Evolutionary conservation across 1,140 invertebrate genomes (phyloP).

Genomic region (Steinernema khuongi): DNA sequence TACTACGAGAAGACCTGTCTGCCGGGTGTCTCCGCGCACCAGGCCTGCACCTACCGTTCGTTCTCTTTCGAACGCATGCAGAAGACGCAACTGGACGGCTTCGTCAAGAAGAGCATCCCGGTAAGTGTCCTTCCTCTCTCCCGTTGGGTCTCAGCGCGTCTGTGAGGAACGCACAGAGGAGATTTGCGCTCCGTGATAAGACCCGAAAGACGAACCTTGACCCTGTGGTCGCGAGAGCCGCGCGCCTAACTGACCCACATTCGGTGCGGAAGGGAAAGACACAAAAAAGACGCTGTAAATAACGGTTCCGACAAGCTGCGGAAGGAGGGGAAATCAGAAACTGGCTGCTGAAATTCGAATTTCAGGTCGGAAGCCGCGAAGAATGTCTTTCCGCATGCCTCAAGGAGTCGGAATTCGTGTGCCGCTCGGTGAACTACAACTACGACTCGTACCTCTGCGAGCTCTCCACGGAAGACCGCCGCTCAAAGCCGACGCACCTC

Average conservation of each 20-base stretch:
- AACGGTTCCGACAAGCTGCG: neutral
- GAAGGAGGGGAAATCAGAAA: neutral
- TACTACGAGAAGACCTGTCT: slow-evolving; percentile 59
- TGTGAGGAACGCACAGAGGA: neutral
- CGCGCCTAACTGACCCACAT: neutral
- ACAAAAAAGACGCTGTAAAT: neutral
- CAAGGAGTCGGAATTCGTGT: slow-evolving; percentile 57
- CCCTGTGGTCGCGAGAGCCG: slow-evolving; percentile 9
- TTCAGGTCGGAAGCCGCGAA: slow-evolving; percentile 54
- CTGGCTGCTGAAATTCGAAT: neutral
- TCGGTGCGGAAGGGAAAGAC: neutral
- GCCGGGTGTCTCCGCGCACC: slow-evolving; percentile 54
- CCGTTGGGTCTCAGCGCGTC: slow-evolving; percentile 2
- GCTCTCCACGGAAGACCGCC: slow-evolving; percentile 55
- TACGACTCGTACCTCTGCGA: slow-evolving; percentile 58
- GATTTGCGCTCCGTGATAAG: neutral
- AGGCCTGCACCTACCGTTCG: slow-evolving; percentile 58
- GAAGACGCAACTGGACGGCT: slow-evolving; percentile 54
- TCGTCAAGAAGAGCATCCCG: slow-evolving; percentile 55
- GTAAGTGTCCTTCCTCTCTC: slow-evolving; percentile 36
- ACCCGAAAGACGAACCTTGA: slow-evolving; percentile 4
- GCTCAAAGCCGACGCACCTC: slow-evolving; percentile 56
- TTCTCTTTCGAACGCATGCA: slow-evolving; percentile 58
- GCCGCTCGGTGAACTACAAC: slow-evolving; percentile 59
- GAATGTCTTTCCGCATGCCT: slow-evolving; percentile 55